Base-by-base conservation (phyloP, 2,113 vertebrate species). In the Tenebrosternarchus preto region DNA sequence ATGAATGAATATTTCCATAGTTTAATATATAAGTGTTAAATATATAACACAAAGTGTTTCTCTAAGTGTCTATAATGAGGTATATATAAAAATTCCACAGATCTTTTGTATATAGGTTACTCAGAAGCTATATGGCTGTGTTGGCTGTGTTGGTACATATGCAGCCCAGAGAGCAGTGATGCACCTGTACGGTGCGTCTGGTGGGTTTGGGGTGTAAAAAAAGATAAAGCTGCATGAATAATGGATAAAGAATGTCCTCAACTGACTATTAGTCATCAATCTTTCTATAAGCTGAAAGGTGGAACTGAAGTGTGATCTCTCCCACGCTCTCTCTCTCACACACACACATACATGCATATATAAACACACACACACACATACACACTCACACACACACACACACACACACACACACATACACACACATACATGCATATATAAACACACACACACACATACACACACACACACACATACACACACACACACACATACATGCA, bases 251-350 rank as follows among this genome's bases (percentile, higher is more conserved):
- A 46, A 60, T 60, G 22, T 39, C 22, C 53, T 43, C 31, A 39
- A 19, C 50, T 60, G 53, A 27, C 64, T 78, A 16, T 53, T 77
- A 56, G 61, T 33, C 74, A 66, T 68, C 29, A 57, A 33, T 39
- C 50, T 77, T 77, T 16, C 27, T 31, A 66, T 57, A 33, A 56
- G 20, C 19, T 56, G 46, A 12, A 73, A 29, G 50, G 11, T 33
- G 27, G n/a, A 16, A n/a, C 15, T 76, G 25, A 31, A n/a, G 22
- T 17, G 12, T 17, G 20, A 83, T 75, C 70, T 75, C 73, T 80
- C 74, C 57, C 39, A 8, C 24, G 27, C 31, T 31, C 57, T n/a
- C 12, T 68, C 33, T 43, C 36, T 61, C 59, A 56, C 60, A 53
- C 20, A 71, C 20, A 24, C 16, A 27, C 69, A 50, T 39, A 70